Percentiles rank a stretch among this genome's conserved stretches.
Conservation (phyloP, 2,888 invertebrate genomes). For the Matsumyia berberina region DNA sequence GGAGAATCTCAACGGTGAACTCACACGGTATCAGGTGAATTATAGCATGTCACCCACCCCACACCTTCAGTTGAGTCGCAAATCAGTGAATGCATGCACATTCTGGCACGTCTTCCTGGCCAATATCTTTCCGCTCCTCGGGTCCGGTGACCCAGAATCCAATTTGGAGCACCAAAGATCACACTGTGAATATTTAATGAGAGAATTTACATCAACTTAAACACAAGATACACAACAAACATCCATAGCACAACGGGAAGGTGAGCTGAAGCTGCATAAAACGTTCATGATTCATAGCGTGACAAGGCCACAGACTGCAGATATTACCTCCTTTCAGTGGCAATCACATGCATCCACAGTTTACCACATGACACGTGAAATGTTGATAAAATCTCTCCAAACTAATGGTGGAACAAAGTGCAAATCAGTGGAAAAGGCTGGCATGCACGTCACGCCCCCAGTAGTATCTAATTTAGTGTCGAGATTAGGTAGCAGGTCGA, state of each 20-base stretch:
- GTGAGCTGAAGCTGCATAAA: constrained; percentile 25
- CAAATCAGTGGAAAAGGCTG: constrained; percentile 19
- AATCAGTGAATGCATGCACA: constrained; percentile 35
- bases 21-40: constrained; percentile 31
- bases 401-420: constrained; percentile 32
- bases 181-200: constrained; percentile 66
- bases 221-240: constrained; percentile 40
- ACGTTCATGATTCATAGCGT: constrained; percentile 31
- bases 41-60: constrained; percentile 27
- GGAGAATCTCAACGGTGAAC: constrained; percentile 24
- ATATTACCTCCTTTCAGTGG: constrained; percentile 33
- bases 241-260: background rate
- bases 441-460: background rate
- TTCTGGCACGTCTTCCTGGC: constrained; percentile 16
- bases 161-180: constrained; percentile 64
- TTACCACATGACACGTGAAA: constrained; percentile 53
- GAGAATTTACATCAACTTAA: constrained; percentile 55
- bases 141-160: constrained; percentile 51
- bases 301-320: constrained; percentile 17
- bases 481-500: background rate
- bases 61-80: constrained; percentile 5
- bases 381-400: constrained; percentile 52
- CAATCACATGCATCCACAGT: constrained; percentile 46
- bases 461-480: background rate
- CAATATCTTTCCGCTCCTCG: constrained; percentile 22